A percentile compares a stretch with the other conserved stretches of the same genome.
Evolutionary conservation across 2,113 vertebrate species (phyloP).

Genomic region (Melanotaenia duboulayi): DNA sequence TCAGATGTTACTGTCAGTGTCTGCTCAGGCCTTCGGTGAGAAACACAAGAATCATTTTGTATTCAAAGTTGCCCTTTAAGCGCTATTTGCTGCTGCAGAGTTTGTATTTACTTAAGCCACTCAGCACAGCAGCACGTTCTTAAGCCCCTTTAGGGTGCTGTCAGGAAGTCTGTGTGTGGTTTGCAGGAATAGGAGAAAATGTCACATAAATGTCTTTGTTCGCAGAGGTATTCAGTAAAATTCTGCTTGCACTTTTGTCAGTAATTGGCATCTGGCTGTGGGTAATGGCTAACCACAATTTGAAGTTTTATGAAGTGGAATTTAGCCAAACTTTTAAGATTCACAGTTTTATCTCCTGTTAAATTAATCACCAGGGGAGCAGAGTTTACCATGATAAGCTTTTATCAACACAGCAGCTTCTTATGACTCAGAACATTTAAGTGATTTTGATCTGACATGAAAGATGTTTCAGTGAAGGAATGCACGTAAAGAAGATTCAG

Average conservation of each 20-base stretch:
- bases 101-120: constrained; percentile 66
- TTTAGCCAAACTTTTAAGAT: constrained; percentile 17
- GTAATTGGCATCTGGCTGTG: constrained; percentile 57
- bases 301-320: constrained; percentile 6
- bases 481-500: neutral
- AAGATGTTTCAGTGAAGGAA: constrained; percentile 11
- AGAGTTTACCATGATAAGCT: constrained; percentile 19
- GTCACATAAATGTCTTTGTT: constrained; percentile 64
- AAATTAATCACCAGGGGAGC: constrained; percentile 48
- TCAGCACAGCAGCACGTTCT: constrained; percentile 43
- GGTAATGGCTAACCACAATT: constrained; percentile 46
- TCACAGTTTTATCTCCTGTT: constrained; percentile 23
- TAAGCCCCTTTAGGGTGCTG: constrained; percentile 52
- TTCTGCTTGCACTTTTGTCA: constrained; percentile 34
- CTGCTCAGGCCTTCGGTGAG: constrained; percentile 84
- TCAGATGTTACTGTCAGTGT: constrained; percentile 83
- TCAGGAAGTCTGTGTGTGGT: constrained; percentile 52
- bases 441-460: constrained; percentile 4
- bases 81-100: constrained; percentile 51
- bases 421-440: constrained; percentile 24
- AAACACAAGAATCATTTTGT: constrained; percentile 31
- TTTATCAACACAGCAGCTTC: constrained; percentile 12
- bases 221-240: constrained; percentile 40
- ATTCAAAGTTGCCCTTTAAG: constrained; percentile 58
- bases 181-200: constrained; percentile 50